Evolutionary conservation across 2,797 vertebrate species (phyloP).

Genomic region (Chrysocyon brachyurus): DNA sequence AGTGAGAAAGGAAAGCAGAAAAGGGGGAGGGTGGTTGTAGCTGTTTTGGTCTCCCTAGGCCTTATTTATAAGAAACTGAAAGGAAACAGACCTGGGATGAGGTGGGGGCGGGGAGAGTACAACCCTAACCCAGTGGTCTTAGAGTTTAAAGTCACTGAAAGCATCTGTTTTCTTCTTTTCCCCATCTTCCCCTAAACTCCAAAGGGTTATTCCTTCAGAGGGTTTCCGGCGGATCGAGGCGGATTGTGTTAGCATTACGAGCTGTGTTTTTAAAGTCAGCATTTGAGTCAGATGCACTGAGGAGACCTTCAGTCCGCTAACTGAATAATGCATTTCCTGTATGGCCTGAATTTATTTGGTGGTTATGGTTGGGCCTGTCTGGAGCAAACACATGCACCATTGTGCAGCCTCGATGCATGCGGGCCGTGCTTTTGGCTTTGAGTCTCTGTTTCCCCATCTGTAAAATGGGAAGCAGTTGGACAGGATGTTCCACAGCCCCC

Average conservation of each 20-base stretch:
- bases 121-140: slow-evolving; percentile 52
- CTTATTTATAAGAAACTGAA: slow-evolving; percentile 84
- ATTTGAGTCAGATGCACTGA: slow-evolving; percentile 75
- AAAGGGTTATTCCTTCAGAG: slow-evolving; percentile 74
- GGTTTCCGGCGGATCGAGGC: slow-evolving; percentile 42
- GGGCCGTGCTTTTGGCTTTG: not conserved
- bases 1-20: slow-evolving; percentile 71
- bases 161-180: slow-evolving; percentile 75
- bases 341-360: slow-evolving; percentile 75
- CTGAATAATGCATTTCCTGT: slow-evolving; percentile 79
- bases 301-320: slow-evolving; percentile 61
- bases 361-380: slow-evolving; percentile 57
- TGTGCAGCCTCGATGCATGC: not conserved
- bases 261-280: slow-evolving; percentile 75
- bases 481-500: not conserved
- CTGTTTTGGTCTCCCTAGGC: slow-evolving; percentile 72
- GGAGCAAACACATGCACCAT: slow-evolving; percentile 5
- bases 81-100: slow-evolving; percentile 70
- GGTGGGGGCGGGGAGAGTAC: slow-evolving; percentile 32
- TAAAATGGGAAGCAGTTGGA: slow-evolving; percentile 62
- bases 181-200: slow-evolving; percentile 54
- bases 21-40: slow-evolving; percentile 15
- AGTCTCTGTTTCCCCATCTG: slow-evolving; percentile 52
- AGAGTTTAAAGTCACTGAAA: slow-evolving; percentile 57
- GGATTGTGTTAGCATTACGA: slow-evolving; percentile 66